phyloP scores from a whole-genome alignment of 2,888 invertebrate genomes.

The Apocheima hispidaria region DNA sequence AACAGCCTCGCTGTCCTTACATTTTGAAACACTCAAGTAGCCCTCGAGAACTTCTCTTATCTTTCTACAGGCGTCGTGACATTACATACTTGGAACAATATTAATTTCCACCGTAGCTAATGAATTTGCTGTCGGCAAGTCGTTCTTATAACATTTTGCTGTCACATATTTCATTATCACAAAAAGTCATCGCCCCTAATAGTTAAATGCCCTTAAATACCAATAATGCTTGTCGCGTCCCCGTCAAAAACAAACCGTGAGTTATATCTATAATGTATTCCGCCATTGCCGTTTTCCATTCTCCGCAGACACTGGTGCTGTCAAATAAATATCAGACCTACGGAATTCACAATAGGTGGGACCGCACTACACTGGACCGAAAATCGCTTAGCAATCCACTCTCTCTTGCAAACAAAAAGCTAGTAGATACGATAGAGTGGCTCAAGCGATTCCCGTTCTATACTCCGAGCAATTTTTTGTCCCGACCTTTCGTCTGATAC shows the following conservation, averaged over 20 bases:
- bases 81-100: conserved; percentile 65
- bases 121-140: conserved; percentile 70
- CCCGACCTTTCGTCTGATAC: conserved; percentile 74
- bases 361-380: conserved; percentile 66
- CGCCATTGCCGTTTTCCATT: conserved; percentile 85
- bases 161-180: conserved; percentile 72
- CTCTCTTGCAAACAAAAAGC: conserved; percentile 61
- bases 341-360: conserved; percentile 84
- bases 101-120: conserved; percentile 78
- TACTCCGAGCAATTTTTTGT: conserved; percentile 69
- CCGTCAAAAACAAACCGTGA: conserved; percentile 86
- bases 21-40: conserved; percentile 23
- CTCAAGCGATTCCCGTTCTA: conserved; percentile 72
- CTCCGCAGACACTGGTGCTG: conserved; percentile 84
- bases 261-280: conserved; percentile 83
- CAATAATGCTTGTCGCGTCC: conserved; percentile 85
- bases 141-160: conserved; percentile 63
- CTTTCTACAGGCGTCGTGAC: conserved; percentile 40
- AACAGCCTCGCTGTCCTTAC: conserved; percentile 7
- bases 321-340: conserved; percentile 85
- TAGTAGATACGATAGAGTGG: conserved; percentile 48
- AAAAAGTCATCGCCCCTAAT: conserved; percentile 73
- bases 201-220: conserved; percentile 82
- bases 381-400: conserved; percentile 71
- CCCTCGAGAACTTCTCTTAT: conserved; percentile 29